Conservation (phyloP, 2,888 invertebrate species). For the Pristionchus arcanus region DNA sequence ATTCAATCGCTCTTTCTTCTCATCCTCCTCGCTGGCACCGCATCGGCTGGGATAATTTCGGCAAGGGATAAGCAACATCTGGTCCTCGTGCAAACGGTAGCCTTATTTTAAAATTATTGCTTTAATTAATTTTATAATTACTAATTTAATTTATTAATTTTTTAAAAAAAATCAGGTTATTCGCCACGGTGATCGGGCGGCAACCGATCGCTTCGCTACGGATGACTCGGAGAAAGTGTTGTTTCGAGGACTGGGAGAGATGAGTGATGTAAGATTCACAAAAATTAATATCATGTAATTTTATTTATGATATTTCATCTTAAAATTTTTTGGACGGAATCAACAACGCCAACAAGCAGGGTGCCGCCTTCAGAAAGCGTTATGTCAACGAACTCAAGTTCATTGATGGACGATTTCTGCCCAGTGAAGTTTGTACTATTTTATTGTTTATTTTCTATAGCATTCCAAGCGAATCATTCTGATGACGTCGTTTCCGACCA, state of each 20-base stretch:
- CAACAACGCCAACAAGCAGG: not conserved
- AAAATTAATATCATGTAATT: too few relatives aligned
- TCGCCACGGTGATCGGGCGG: conserved; percentile 5
- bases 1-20: too few relatives aligned
- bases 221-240: not conserved
- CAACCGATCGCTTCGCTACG: not conserved
- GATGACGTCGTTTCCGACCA: too few relatives aligned
- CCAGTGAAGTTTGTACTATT: not conserved
- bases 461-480: not conserved
- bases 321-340: conserved; percentile 7
- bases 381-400: not conserved
- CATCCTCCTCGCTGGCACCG: too few relatives aligned
- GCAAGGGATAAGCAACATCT: too few relatives aligned
- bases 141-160: too few relatives aligned
- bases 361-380: not conserved
- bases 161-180: not conserved
- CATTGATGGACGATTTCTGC: not conserved
- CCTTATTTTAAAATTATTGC: too few relatives aligned
- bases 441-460: not conserved
- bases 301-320: too few relatives aligned
- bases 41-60: too few relatives aligned
- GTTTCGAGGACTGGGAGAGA: conserved; percentile 5
- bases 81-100: too few relatives aligned
- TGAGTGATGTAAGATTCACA: not conserved
- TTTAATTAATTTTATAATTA: too few relatives aligned